These are phyloP conservation scores for Bos javanicus DNA, from an alignment of 2,113 vertebrate species.

Conservation along the genomic window DNA sequence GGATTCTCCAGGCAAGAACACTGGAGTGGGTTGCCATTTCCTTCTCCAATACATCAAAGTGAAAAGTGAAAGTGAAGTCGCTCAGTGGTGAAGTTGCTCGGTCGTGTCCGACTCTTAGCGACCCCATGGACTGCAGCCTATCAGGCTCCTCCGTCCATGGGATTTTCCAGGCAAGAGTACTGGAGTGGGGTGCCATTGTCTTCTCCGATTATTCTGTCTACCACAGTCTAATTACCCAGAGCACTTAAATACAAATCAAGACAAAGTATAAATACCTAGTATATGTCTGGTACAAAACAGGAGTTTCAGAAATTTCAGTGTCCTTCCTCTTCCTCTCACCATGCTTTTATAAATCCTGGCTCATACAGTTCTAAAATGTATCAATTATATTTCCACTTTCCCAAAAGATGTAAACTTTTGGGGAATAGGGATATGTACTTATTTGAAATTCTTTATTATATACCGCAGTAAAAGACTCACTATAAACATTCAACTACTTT, in stretches of 20 bases:
- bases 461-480: background rate
- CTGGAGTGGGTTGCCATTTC: too few relatives aligned
- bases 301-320: background rate
- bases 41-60: too few relatives aligned
- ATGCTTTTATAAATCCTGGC: background rate
- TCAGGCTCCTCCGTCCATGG: too few relatives aligned
- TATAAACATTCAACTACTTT: background rate
- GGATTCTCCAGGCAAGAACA: too few relatives aligned
- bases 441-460: conserved; percentile 5
- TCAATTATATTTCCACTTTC: background rate
- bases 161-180: too few relatives aligned
- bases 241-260: background rate
- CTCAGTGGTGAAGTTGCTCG: too few relatives aligned
- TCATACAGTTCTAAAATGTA: background rate
- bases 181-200: too few relatives aligned
- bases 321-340: background rate
- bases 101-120: too few relatives aligned
- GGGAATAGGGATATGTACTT: background rate
- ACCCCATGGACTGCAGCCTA: too few relatives aligned
- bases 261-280: background rate
- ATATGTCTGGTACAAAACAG: background rate
- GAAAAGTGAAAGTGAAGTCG: too few relatives aligned
- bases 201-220: background rate
- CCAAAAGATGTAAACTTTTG: background rate
- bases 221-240: background rate